Evolutionary conservation across 1,140 invertebrate genomes (phyloP), one percentile per base, ranked within the genome.

Genomic region (Nephila pilipes): DNA sequence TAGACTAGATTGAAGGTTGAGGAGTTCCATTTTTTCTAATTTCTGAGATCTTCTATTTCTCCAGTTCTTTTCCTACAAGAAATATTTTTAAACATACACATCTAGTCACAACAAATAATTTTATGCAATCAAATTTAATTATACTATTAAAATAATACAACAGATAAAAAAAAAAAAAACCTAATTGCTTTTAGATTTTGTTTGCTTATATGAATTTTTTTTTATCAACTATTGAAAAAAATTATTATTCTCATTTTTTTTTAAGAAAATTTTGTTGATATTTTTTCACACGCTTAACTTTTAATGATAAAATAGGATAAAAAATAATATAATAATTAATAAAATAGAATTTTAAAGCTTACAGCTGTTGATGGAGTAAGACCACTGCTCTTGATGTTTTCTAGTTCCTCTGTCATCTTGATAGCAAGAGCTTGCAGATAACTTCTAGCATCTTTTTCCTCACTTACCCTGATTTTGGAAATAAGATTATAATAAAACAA

Each of bases 391-490:
- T 99, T 99, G 1, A 99, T 96, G 95, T 98, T 98, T 95, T 99
- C 99, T 65, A 99, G 95, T 95, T 99, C 99, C 95, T 99, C 98
- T 10, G 98, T 99, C 98, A 99, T 99, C 96, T 99, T 99, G 8
- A 98, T 98, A 80, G 99, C 98, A 60, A 99, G 96, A n/a, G 99
- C 99, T 96, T 99, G 97, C n/a, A 99, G 96, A 96, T 99, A 99
- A 65, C 98, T 98, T 81, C 99, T 96, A 0, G 99, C 99, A 96
- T 99, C 99, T 95, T 99, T 99, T 95, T 99, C 99, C 95, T 99
- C 99, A 94, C 97, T 98, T 65, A 99, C 98, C 98, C 97, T 94
- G 12, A 55, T 75, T 55, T 29, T 80, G 14, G 38, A 80, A 80
- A 80, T 25, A 65, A 65, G n/a, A 65, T 65, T 65, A 65, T 25